phyloP scores from a whole-genome alignment of 2,113 vertebrate genomes.

The Bungarus multicinctus region DNA sequence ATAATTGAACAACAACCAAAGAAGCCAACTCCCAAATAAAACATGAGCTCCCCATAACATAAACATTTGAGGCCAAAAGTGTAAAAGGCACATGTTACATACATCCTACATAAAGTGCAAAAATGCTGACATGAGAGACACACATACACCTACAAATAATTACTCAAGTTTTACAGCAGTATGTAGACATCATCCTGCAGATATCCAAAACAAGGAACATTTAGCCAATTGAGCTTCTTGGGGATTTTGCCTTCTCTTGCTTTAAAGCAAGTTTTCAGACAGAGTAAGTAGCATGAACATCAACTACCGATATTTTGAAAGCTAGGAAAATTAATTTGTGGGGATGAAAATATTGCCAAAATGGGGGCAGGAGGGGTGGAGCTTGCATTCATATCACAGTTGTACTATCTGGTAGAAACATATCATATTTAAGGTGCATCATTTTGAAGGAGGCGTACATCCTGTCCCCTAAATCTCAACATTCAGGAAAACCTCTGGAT shows the following conservation, averaged over 20 bases:
- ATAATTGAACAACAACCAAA: background rate
- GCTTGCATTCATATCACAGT: background rate
- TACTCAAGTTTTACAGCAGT: background rate
- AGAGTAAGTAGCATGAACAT: background rate
- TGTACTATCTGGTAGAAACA: background rate
- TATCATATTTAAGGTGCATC: background rate
- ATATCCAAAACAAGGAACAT: background rate
- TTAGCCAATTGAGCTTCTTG: background rate
- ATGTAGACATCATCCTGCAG: background rate
- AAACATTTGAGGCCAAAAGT: background rate
- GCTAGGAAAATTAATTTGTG: background rate
- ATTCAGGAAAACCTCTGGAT: background rate
- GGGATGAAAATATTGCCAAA: background rate
- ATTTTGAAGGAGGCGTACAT: background rate
- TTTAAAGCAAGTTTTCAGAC: background rate
- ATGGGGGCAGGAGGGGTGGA: background rate
- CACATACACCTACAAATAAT: background rate
- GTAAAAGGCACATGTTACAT: background rate
- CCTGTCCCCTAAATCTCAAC: background rate
- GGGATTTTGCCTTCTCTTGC: background rate
- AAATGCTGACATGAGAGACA: background rate
- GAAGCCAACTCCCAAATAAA: conserved; percentile 11
- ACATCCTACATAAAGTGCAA: background rate
- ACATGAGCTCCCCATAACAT: background rate
- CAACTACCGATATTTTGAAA: background rate